A percentile compares a stretch with the other conserved stretches of the same genome.
phyloP scores from a whole-genome alignment of 1,140 invertebrate genomes.

The Bradynema listronoti region DNA sequence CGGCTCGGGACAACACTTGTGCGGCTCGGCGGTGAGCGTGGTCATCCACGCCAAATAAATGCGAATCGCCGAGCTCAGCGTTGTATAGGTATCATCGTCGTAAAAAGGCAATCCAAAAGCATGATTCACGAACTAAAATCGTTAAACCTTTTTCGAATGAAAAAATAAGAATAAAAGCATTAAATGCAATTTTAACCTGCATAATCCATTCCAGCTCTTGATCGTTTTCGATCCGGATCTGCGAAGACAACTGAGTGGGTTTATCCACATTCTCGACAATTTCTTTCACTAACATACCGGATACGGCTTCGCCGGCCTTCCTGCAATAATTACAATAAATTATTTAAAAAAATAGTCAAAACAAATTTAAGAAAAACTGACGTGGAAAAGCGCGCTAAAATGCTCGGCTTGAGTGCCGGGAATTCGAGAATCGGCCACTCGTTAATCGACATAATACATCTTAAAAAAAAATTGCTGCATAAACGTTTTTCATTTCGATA shows the following conservation, averaged over 20 bases:
- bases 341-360: slow-evolving; percentile 10
- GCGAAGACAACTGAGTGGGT: slow-evolving; percentile 2
- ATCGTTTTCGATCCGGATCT: slow-evolving; percentile 23
- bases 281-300: slow-evolving; percentile 33
- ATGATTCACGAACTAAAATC: slow-evolving; percentile 39
- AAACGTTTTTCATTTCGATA: neutral
- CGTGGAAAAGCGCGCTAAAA: slow-evolving; percentile 11
- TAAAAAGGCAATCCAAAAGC: slow-evolving; percentile 34
- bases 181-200: slow-evolving; percentile 27
- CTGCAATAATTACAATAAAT: slow-evolving; percentile 21
- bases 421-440: slow-evolving; percentile 17
- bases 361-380: slow-evolving; percentile 7
- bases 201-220: slow-evolving; percentile 40
- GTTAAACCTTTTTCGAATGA: neutral
- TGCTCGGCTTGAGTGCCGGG: slow-evolving; percentile 4
- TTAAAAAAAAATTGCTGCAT: neutral
- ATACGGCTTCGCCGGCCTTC: slow-evolving; percentile 34
- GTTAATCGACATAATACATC: neutral
- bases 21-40: slow-evolving; percentile 29
- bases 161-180: neutral
- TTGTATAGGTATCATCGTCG: slow-evolving; percentile 25
- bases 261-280: slow-evolving; percentile 41
- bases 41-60: slow-evolving; percentile 41
- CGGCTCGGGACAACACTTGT: slow-evolving; percentile 32
- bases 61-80: slow-evolving; percentile 36